Conservation (phyloP, 2,113 vertebrate genomes). For the Phalacrocorax aristotelis region DNA sequence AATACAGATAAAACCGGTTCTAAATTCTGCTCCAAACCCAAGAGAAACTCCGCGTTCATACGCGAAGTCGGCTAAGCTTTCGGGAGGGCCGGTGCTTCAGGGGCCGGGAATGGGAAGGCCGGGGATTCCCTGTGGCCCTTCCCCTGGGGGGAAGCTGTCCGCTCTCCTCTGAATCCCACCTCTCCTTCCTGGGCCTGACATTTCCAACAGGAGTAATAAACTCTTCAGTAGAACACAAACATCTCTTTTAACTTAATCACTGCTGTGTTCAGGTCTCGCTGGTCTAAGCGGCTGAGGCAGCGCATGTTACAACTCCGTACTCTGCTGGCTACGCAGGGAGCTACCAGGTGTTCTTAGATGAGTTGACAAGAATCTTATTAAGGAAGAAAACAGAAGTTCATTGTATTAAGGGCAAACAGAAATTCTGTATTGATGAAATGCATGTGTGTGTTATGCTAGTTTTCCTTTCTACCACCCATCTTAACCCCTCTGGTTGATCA, state of each 20-base stretch:
- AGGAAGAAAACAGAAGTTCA: background rate
- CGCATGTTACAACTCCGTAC: fast-evolving
- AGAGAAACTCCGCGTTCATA: fast-evolving
- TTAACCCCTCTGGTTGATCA: background rate
- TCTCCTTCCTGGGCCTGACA: background rate
- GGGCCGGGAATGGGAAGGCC: too few relatives aligned
- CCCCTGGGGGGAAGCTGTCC: fast-evolving
- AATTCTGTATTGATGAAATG: background rate
- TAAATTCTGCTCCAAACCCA: background rate
- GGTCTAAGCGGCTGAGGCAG: background rate
- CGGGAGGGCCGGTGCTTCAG: background rate
- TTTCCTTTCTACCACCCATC: background rate
- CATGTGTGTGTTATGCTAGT: fast-evolving
- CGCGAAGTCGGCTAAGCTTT: background rate
- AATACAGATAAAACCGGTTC: fast-evolving
- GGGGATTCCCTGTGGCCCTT: fast-evolving
- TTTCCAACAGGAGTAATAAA: background rate
- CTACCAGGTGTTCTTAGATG: fast-evolving
- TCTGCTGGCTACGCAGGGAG: background rate
- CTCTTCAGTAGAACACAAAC: background rate
- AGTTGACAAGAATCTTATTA: background rate
- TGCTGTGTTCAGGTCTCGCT: background rate
- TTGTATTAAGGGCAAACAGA: background rate
- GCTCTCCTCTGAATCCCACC: background rate
- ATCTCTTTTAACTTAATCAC: background rate